These are phyloP conservation scores for Cyphomyrmex costatus DNA, from an alignment of 1,140 invertebrate species.

Conservation along the genomic window DNA sequence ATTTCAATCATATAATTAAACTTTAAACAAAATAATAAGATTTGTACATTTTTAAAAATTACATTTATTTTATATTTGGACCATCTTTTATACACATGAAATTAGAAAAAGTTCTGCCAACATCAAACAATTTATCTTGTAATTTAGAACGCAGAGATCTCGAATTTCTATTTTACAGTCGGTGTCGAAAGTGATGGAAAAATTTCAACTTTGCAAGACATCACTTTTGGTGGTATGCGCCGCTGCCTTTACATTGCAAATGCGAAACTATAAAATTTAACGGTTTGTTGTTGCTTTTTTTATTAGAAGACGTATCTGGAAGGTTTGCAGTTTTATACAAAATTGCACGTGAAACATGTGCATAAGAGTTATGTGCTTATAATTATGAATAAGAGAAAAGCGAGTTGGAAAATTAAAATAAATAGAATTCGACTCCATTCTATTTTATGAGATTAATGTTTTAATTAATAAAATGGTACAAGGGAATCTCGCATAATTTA, in stretches of 20 bases:
- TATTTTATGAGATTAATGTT: neutral
- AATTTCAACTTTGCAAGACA: neutral
- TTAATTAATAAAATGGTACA: constrained; percentile 6
- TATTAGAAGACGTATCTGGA: neutral
- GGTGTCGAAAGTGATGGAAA: neutral
- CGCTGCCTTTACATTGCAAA: neutral
- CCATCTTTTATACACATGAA: neutral
- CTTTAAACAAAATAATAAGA: neutral
- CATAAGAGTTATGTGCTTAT: neutral
- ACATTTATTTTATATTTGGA: neutral
- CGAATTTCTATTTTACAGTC: neutral
- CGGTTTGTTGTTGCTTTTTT: neutral
- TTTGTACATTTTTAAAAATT: neutral
- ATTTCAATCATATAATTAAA: neutral
- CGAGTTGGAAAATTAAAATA: neutral
- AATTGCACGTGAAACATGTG: neutral
- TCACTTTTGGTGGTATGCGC: neutral
- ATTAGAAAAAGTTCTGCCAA: neutral
- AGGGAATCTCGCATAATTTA: constrained; percentile 18
- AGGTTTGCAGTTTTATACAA: neutral
- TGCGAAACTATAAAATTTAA: constrained; percentile 12
- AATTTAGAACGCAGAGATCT: neutral
- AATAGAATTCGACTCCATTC: neutral
- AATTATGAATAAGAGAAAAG: neutral
- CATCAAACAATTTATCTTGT: neutral